Percentiles rank a stretch among this genome's conserved stretches.
Evolutionary conservation across 2,797 vertebrate genomes (phyloP).

Genomic region (Gymnothorax reevesii): DNA sequence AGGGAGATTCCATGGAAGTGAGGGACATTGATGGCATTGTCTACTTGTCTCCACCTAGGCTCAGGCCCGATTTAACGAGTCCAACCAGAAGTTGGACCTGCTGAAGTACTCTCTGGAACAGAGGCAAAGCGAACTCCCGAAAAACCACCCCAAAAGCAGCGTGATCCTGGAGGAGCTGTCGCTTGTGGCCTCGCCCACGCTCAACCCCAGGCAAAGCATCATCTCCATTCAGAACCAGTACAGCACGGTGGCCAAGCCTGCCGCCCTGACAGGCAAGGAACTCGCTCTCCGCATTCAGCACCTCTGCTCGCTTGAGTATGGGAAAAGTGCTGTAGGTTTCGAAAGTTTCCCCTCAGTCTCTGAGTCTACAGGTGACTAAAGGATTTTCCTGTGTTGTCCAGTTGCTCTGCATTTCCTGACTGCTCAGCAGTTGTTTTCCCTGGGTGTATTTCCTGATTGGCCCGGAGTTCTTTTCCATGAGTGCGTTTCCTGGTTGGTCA

Average conservation of each 20-base stretch:
- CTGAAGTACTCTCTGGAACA: slow-evolving; percentile 87
- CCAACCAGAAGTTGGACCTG: slow-evolving; percentile 86
- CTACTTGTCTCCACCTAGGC: slow-evolving; percentile 65
- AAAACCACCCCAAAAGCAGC: slow-evolving; percentile 84
- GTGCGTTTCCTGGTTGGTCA: neutral
- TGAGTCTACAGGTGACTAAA: neutral
- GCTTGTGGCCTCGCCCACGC: slow-evolving; percentile 76
- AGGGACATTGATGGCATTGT: no score
- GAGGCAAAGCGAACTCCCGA: slow-evolving; percentile 82
- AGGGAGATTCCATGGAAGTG: no score
- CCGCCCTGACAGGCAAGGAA: slow-evolving; percentile 80
- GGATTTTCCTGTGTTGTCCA: neutral
- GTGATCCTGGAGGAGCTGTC: slow-evolving; percentile 85
- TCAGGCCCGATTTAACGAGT: slow-evolving; percentile 86
- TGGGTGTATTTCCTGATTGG: neutral
- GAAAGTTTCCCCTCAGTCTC: neutral
- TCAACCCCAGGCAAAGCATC: slow-evolving; percentile 83
- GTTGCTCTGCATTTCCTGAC: neutral
- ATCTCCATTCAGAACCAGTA: slow-evolving; percentile 84
- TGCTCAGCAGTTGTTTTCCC: neutral
- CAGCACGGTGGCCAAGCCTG: slow-evolving; percentile 85
- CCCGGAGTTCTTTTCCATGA: neutral
- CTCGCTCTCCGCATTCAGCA: neutral
- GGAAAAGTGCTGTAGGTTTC: neutral
- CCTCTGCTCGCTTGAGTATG: no score